A percentile compares a stretch with the other conserved stretches of the same genome.
phyloP scores from a whole-genome alignment of 1,140 invertebrate species.

The Apis cerana region DNA sequence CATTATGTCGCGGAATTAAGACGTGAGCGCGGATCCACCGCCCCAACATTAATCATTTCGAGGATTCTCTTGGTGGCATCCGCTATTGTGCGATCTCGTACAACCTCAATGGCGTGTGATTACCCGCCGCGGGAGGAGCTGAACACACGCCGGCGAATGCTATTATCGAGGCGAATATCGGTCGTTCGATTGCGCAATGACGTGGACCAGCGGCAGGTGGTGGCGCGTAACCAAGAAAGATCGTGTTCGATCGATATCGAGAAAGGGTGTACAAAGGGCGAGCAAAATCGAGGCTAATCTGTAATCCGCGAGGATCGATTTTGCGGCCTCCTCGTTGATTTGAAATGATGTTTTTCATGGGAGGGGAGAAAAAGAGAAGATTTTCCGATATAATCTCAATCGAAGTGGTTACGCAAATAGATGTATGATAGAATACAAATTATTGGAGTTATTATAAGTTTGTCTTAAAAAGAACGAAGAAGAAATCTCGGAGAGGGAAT shows the following conservation, averaged over 20 bases:
- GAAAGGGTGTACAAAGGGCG: background rate
- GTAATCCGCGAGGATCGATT: too few relatives aligned
- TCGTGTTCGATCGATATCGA: slow-evolving; percentile 1
- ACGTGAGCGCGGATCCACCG: slow-evolving; percentile 39
- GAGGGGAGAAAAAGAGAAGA: too few relatives aligned
- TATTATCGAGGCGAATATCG: slow-evolving; percentile 38
- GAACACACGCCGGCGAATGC: slow-evolving; percentile 4
- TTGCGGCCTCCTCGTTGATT: too few relatives aligned
- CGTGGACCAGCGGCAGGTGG: slow-evolving; percentile 17
- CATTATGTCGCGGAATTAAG: slow-evolving; percentile 51
- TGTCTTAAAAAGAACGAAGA: background rate
- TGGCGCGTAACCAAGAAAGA: slow-evolving; percentile 29
- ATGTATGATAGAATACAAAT: too few relatives aligned
- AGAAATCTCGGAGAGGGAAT: too few relatives aligned
- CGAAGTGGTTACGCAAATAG: too few relatives aligned
- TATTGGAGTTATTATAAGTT: background rate
- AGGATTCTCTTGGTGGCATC: slow-evolving; percentile 5
- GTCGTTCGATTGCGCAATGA: slow-evolving; percentile 31
- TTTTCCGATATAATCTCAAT: too few relatives aligned
- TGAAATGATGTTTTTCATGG: too few relatives aligned
- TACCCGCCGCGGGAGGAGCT: slow-evolving; percentile 1
- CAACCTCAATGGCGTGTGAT: slow-evolving; percentile 36
- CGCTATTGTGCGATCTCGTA: slow-evolving; percentile 30
- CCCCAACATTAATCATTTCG: slow-evolving; percentile 41
- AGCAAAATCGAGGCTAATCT: too few relatives aligned